Percentiles rank a stretch among this genome's conserved stretches.
These are phyloP conservation scores for Pantherophis guttatus DNA, from an alignment of 2,113 vertebrate genomes.

Conservation along the genomic window DNA sequence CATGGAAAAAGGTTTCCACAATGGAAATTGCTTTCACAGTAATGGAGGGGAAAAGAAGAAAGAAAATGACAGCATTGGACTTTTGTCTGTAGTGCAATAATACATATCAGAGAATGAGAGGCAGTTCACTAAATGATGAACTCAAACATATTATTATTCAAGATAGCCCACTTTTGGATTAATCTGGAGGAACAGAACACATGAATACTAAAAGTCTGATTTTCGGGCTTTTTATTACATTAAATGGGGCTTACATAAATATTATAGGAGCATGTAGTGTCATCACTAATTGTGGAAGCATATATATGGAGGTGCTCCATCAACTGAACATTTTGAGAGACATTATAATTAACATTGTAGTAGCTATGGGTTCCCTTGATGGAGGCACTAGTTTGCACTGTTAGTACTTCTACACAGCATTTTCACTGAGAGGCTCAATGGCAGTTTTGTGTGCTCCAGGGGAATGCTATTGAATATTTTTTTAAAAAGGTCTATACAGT, in stretches of 20 bases:
- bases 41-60: background rate
- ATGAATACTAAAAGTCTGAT: constrained; percentile 29
- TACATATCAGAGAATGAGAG: background rate
- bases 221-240: background rate
- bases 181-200: constrained; percentile 36
- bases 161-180: background rate
- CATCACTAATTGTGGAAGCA: background rate
- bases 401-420: background rate
- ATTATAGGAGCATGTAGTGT: background rate
- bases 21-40: background rate
- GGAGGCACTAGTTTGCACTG: background rate
- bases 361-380: background rate
- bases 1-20: background rate
- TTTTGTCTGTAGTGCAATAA: background rate
- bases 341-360: background rate
- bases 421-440: background rate
- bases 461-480: background rate
- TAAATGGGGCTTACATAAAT: background rate
- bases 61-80: background rate
- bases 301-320: background rate
- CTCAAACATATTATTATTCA: background rate
- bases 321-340: background rate
- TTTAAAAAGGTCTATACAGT: background rate
- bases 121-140: background rate
- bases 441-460: background rate